Evolutionary conservation across 2,797 vertebrate genomes (phyloP).

Genomic region (Macropus fuliginosus): DNA sequence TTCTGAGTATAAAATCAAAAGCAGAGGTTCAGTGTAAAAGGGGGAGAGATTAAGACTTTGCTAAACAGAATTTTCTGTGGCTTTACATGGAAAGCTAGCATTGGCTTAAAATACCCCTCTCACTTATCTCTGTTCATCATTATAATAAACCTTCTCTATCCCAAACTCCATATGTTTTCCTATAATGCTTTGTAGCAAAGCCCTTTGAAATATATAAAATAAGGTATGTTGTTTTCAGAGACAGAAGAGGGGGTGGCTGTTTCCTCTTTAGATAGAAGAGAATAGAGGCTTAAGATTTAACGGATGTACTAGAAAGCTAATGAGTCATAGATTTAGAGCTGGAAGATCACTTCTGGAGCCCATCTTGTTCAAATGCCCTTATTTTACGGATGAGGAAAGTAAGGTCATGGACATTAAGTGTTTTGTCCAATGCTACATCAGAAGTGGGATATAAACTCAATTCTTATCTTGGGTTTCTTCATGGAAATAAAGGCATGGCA

Average conservation of each 20-base stretch:
- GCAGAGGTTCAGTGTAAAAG: background rate
- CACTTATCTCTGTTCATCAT: background rate
- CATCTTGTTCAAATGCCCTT: background rate
- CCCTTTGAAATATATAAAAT: background rate
- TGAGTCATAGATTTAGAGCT: background rate
- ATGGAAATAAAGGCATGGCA: background rate
- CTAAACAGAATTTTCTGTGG: constrained; percentile 11
- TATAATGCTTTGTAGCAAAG: background rate
- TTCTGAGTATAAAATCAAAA: background rate
- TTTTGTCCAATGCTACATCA: background rate
- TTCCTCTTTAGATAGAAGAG: background rate
- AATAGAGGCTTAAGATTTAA: background rate
- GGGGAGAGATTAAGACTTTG: background rate
- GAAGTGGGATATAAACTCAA: background rate
- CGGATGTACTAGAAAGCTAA: background rate
- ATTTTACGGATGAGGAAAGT: background rate
- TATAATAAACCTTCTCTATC: background rate
- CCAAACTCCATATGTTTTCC: background rate
- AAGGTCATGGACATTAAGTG: background rate
- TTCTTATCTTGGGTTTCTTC: background rate
- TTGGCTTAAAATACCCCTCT: background rate
- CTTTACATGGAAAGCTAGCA: background rate
- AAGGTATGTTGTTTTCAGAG: background rate
- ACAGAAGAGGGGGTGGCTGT: background rate
- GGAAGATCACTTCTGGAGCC: background rate